A percentile compares a stretch with the other conserved stretches of the same genome.
Conservation (phyloP, 2,888 invertebrate species). For the Rhyacophila evoluta region DNA sequence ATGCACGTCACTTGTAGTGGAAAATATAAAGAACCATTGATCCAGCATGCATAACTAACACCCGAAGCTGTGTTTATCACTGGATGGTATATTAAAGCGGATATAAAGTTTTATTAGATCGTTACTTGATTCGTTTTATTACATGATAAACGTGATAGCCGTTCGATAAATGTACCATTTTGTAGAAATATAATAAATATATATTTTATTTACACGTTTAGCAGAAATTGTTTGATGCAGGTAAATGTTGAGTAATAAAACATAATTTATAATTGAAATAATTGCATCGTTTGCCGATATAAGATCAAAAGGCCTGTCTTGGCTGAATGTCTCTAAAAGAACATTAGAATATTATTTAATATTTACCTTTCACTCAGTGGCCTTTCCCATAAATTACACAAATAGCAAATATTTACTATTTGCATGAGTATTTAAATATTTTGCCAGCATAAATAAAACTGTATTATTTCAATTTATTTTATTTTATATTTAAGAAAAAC, state of each 20-base stretch:
- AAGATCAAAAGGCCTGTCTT: neutral
- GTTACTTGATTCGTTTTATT: conserved; percentile 42
- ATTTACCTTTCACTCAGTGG: too few species aligned
- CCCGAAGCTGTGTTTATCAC: neutral
- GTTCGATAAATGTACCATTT: conserved; percentile 5
- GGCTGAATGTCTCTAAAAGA: too few species aligned
- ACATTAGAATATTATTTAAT: too few species aligned
- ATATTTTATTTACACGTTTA: neutral
- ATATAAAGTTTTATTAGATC: conserved; percentile 41
- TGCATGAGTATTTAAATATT: too few species aligned
- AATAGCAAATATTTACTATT: too few species aligned
- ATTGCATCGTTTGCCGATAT: neutral
- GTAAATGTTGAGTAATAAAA: neutral
- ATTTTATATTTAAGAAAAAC: too few species aligned
- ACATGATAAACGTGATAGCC: conserved; percentile 27
- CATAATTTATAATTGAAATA: neutral
- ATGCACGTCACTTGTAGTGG: too few species aligned
- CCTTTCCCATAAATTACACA: too few species aligned
- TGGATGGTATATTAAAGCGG: neutral
- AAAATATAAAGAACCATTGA: neutral
- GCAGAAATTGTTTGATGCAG: neutral
- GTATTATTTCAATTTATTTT: too few species aligned
- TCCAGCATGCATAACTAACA: neutral
- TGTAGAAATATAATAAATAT: neutral
- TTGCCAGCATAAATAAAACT: too few species aligned